phyloP scores from a whole-genome alignment of 53 echinoderm and acorn worm species.

The Stichopus horrens region DNA sequence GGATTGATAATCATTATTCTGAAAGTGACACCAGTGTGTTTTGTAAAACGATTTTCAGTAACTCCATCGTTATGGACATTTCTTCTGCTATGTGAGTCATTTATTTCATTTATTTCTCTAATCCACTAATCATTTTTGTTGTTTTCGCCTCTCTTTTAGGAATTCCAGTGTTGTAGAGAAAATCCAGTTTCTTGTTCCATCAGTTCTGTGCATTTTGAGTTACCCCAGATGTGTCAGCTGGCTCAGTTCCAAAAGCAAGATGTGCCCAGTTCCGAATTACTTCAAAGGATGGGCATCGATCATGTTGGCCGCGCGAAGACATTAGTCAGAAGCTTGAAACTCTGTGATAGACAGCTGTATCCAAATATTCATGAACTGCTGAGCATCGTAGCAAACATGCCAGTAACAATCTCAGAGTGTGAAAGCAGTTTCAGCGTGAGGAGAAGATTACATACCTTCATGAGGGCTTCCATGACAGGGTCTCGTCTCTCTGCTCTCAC shows the following conservation, averaged over 20 bases:
- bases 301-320: slow-evolving; percentile 36
- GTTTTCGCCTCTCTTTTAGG: slow-evolving; percentile 3
- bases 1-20: background rate
- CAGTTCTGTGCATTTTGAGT: slow-evolving; percentile 35
- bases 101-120: slow-evolving; percentile 1
- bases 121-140: slow-evolving; percentile 3
- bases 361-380: slow-evolving; percentile 39
- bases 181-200: slow-evolving; percentile 44
- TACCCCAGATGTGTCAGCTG: slow-evolving; percentile 40
- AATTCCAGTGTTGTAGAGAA: slow-evolving; percentile 36
- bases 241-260: slow-evolving; percentile 36
- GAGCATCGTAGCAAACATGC: slow-evolving; percentile 38
- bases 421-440: slow-evolving; percentile 37
- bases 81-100: slow-evolving; percentile 26
- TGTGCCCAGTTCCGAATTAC: slow-evolving; percentile 28
- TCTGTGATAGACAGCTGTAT: slow-evolving; percentile 42
- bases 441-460: slow-evolving; percentile 17
- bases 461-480: slow-evolving; percentile 42
- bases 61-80: background rate
- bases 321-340: slow-evolving; percentile 33
- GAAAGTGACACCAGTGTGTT: slow-evolving; percentile 29
- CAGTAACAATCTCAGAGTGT: slow-evolving; percentile 39
- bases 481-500: slow-evolving; percentile 36
- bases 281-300: slow-evolving; percentile 36
- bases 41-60: slow-evolving; percentile 13